A percentile compares a stretch with the other conserved stretches of the same genome.
Evolutionary conservation across 92 coral and sea anemone genomes (phyloP).

Genomic region (Plumapathes pennacea): DNA sequence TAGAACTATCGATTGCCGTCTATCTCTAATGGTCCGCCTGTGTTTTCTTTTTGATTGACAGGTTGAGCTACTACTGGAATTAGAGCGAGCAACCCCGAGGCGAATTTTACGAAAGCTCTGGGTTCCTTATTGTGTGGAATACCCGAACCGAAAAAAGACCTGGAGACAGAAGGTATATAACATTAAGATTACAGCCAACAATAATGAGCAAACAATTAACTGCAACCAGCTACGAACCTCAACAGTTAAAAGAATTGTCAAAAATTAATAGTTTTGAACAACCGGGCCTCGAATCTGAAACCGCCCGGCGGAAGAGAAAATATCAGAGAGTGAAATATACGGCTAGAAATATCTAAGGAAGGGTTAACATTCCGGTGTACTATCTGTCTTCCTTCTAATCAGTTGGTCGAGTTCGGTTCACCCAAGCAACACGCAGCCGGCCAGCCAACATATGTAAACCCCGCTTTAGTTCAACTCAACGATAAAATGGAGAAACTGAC

Average conservation of each 20-base stretch:
- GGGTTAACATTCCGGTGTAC: too few relatives aligned
- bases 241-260: too few relatives aligned
- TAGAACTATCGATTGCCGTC: background rate
- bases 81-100: constrained; percentile 86
- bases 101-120: constrained; percentile 71
- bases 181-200: too few relatives aligned
- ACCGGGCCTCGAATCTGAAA: too few relatives aligned
- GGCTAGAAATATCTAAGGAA: too few relatives aligned
- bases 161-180: constrained; percentile 84
- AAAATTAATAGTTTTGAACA: too few relatives aligned
- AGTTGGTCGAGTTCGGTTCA: constrained; percentile 81
- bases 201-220: too few relatives aligned
- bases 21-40: background rate
- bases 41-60: background rate
- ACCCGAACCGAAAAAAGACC: constrained; percentile 75
- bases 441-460: constrained; percentile 77
- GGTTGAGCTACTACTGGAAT: constrained; percentile 78
- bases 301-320: background rate
- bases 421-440: constrained; percentile 70
- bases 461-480: constrained; percentile 63
- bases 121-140: constrained; percentile 76
- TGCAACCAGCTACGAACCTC: too few relatives aligned
- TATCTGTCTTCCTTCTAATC: too few relatives aligned
- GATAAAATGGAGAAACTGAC: constrained; percentile 62
- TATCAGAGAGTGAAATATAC: too few relatives aligned